These are phyloP conservation scores for Dysidea cf. avara DNA, from an alignment of 37 sponge, comb jelly and placozoan species.

Conservation along the genomic window DNA sequence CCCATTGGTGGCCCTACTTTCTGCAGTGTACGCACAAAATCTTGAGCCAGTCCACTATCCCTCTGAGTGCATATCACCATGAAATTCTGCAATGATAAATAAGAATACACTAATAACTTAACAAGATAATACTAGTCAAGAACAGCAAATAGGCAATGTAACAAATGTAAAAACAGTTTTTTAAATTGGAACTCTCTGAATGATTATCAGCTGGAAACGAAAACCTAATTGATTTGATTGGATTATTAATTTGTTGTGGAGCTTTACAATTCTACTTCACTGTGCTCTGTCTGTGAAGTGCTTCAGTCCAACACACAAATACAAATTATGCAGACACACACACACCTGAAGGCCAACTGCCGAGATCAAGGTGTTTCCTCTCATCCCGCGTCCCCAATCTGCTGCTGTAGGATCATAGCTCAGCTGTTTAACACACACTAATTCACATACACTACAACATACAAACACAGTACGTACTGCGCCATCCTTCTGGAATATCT, in stretches of 20 bases:
- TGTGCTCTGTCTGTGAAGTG: neutral
- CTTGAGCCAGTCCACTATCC: conserved; percentile 57
- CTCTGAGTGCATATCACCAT: conserved; percentile 60
- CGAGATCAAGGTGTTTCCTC: conserved; percentile 57
- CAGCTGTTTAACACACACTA: conserved; percentile 6
- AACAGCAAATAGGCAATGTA: no score
- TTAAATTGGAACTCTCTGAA: no score
- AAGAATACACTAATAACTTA: neutral
- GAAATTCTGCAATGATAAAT: conserved; percentile 13
- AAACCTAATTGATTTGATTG: no score
- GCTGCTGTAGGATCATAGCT: conserved; percentile 46
- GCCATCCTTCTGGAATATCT: conserved; percentile 41
- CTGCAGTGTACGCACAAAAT: conserved; percentile 60
- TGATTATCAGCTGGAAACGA: no score
- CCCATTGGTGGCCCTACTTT: conserved; percentile 89
- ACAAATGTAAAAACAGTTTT: no score
- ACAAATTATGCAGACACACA: neutral
- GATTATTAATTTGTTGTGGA: no score
- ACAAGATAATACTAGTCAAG: neutral
- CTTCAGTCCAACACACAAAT: neutral
- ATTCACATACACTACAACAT: neutral
- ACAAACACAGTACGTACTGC: conserved; percentile 7
- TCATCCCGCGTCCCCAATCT: conserved; percentile 83
- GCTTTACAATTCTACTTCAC: no score
- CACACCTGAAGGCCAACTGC: conserved; percentile 18